Conservation (phyloP, 1,140 invertebrate genomes). For the Diploscapter pachys region DNA sequence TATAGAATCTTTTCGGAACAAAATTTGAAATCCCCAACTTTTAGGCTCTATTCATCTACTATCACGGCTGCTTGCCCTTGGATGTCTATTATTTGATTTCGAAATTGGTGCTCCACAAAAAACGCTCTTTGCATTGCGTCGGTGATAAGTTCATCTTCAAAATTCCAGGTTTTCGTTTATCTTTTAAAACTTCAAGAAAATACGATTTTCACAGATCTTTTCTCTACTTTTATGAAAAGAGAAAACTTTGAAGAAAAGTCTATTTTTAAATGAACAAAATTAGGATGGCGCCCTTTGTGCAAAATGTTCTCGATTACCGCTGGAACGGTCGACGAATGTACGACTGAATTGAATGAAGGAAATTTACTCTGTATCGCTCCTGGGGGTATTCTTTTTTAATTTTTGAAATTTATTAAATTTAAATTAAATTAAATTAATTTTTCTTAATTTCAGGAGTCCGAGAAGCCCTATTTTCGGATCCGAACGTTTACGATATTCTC, state of each 20-base stretch:
- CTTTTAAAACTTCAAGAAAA: neutral
- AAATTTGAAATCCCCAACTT: no score
- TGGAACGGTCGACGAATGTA: conserved; percentile 85
- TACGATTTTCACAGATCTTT: neutral
- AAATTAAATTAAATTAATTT: neutral
- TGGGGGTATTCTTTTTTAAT: conserved; percentile 63
- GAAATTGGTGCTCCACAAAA: conserved; percentile 75
- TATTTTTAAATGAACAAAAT: neutral
- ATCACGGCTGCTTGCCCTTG: conserved; percentile 93
- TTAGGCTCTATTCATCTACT: conserved; percentile 86
- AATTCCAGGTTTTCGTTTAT: conserved; percentile 72
- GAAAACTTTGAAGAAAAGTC: neutral
- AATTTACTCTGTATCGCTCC: conserved; percentile 89
- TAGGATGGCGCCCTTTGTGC: conserved; percentile 56
- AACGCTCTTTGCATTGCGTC: conserved; percentile 80
- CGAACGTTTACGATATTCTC: conserved; percentile 74
- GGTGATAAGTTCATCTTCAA: conserved; percentile 92
- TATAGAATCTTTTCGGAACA: no score
- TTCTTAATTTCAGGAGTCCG: conserved; percentile 71
- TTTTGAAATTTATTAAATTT: neutral
- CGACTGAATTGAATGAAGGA: conserved; percentile 77
- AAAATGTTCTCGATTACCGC: conserved; percentile 78
- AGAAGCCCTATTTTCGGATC: conserved; percentile 89
- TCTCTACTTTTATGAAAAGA: neutral
- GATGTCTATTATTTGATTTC: conserved; percentile 94